Conservation (phyloP, 2,797 vertebrate genomes). For the Semotilus atromaculatus region DNA sequence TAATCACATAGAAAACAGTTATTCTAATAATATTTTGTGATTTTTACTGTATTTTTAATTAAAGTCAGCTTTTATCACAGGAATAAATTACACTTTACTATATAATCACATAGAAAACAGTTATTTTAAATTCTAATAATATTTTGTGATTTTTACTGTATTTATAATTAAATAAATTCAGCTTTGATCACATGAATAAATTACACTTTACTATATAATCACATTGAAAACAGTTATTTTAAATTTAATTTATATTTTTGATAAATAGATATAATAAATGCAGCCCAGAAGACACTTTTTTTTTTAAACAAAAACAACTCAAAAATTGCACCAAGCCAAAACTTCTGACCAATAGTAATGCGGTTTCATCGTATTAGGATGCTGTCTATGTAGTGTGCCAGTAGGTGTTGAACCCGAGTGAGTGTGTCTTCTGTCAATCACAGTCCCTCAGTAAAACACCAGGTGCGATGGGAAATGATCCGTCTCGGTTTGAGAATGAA, state of each 20-base stretch:
- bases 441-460: not conserved
- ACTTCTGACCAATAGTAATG: no score
- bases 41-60: no score
- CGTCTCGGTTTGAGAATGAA: conserved; percentile 55
- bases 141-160: no score
- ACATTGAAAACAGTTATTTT: no score
- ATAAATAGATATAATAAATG: not conserved
- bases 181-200: no score
- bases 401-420: not conserved
- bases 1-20: no score
- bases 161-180: no score
- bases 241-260: not conserved
- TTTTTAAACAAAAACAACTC: not conserved
- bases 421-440: not conserved
- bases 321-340: not conserved
- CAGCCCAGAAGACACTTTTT: not conserved
- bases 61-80: no score
- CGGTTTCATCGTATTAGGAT: not conserved
- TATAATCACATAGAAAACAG: no score
- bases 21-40: no score
- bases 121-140: no score
- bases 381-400: not conserved
- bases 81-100: no score
- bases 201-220: not conserved
- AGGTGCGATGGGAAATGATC: conserved; percentile 45